Base-by-base conservation (phyloP, 2,888 invertebrate genomes). In the Agapetus fuscipes region DNA sequence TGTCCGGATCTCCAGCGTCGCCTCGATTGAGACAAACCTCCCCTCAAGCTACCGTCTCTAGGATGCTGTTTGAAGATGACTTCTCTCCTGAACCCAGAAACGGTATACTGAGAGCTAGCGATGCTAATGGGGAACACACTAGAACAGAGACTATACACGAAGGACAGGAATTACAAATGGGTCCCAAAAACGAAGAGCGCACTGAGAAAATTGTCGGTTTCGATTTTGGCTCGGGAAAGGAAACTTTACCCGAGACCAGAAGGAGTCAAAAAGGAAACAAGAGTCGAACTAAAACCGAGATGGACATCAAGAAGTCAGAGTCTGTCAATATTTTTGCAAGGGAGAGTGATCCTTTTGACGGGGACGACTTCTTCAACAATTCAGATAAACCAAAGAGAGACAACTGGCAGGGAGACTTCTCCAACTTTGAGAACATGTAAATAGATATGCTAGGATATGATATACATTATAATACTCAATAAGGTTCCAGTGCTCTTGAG, bases 261-360 rank as follows among this genome's bases (percentile, higher is more conserved):
- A 12, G 54, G 45, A 24, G 71, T 61, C 37, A 56, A 62, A 12
- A 66, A 61, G 11, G 54, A 60, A 46, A 52, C 54, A 57, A 54
- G 37, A 54, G 53, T 45, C 34, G 68, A 45, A 48, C 66, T 46
- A 53, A 66, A 41, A 59, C 62, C 3, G 78, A 80, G 45, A 70
- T 74, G 38, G 76, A 82, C 53, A 78, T 88, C 32, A 84, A 84
- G 54, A 90, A 90, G 60, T 89, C 89, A 0, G 89, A 89, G 56
- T 89, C 89, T 3, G 82, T 89, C 6, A 89, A 90, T 60, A 91
- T 91, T 52, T 91, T 91, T 63, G 81, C 82, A 3, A 74, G 85
- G 34, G 87, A 87, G 54, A 76, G 76, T 30, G 90, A 91, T 64
- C 91, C 91, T 2, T 91, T 91, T 55, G 90, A 88, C 50, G 85